These are phyloP conservation scores for Cristatella mucedo DNA, from an alignment of 2,888 invertebrate genomes.

Conservation along the genomic window DNA sequence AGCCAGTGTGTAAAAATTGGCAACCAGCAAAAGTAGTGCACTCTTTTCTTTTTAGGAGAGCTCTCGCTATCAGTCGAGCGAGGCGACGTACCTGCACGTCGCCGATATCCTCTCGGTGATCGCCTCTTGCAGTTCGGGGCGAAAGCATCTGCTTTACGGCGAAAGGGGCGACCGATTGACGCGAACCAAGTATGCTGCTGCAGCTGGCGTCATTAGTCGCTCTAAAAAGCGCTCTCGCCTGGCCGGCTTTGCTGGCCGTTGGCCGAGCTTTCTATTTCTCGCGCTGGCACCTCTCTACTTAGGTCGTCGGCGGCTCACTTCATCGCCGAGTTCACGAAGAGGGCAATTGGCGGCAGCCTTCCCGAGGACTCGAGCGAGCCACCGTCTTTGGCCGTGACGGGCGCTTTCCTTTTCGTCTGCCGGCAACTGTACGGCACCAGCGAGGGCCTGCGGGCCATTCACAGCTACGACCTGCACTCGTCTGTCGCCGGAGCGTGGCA, in stretches of 20 bases:
- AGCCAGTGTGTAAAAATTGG: too few species aligned
- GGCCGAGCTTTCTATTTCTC: too few species aligned
- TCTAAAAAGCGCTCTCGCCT: too few species aligned
- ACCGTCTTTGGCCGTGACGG: slow-evolving; percentile 27
- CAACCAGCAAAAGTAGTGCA: too few species aligned
- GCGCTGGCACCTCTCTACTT: background rate
- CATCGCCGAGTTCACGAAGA: slow-evolving; percentile 30
- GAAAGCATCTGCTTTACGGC: slow-evolving; percentile 31
- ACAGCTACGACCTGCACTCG: slow-evolving; percentile 28
- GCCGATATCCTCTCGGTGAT: slow-evolving; percentile 33
- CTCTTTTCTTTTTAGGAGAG: background rate
- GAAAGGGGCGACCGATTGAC: slow-evolving; percentile 24
- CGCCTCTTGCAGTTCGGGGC: slow-evolving; percentile 28
- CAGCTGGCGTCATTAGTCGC: too few species aligned
- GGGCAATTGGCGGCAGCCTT: slow-evolving; percentile 22
- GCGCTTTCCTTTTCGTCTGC: slow-evolving; percentile 32
- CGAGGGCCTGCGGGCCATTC: slow-evolving; percentile 30
- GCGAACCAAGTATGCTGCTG: slow-evolving; percentile 25
- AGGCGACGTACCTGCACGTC: slow-evolving; percentile 26
- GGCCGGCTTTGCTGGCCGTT: too few species aligned
- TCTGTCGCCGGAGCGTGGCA: slow-evolving; percentile 27
- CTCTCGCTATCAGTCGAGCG: slow-evolving; percentile 15
- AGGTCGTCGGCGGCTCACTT: slow-evolving; percentile 33
- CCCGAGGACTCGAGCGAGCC: slow-evolving; percentile 17
- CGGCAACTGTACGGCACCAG: slow-evolving; percentile 35